These are phyloP conservation scores for Hypomesus transpacificus DNA, from an alignment of 2,113 vertebrate species.

Conservation along the genomic window DNA sequence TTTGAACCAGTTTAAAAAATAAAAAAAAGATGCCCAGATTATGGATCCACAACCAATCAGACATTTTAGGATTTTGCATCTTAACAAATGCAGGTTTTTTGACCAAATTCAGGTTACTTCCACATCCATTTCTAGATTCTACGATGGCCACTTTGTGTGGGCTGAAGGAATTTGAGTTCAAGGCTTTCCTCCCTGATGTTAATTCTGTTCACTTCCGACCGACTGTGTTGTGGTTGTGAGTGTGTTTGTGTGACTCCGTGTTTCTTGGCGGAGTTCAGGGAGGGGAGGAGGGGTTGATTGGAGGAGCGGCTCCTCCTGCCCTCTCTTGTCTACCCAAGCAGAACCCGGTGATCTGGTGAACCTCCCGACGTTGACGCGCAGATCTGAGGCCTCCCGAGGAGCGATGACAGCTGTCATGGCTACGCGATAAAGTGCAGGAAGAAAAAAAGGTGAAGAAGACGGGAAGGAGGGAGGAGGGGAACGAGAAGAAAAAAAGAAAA, in stretches of 20 bases:
- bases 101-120: too few species aligned
- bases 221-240: background rate
- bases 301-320: slow-evolving; percentile 29
- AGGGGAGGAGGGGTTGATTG: slow-evolving; percentile 30
- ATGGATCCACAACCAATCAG: too few species aligned
- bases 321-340: slow-evolving; percentile 55
- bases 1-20: too few species aligned
- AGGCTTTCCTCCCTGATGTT: slow-evolving; percentile 9
- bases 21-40: too few species aligned
- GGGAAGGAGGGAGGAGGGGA: slow-evolving; percentile 45
- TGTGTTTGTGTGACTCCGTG: slow-evolving; percentile 39
- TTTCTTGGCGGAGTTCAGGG: slow-evolving; percentile 26
- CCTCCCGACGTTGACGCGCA: slow-evolving; percentile 71
- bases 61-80: too few species aligned
- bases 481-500: background rate
- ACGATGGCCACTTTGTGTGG: background rate
- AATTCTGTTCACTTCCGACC: background rate
- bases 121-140: too few species aligned
- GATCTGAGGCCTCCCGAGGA: slow-evolving; percentile 69
- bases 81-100: too few species aligned
- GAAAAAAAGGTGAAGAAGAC: background rate
- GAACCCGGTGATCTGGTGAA: slow-evolving; percentile 60
- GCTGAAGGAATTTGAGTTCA: slow-evolving; percentile 12
- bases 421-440: slow-evolving; percentile 55
- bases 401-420: slow-evolving; percentile 76